Base-by-base conservation (phyloP, 1,140 invertebrate genomes). In the Yoshiicerus persimilis region DNA sequence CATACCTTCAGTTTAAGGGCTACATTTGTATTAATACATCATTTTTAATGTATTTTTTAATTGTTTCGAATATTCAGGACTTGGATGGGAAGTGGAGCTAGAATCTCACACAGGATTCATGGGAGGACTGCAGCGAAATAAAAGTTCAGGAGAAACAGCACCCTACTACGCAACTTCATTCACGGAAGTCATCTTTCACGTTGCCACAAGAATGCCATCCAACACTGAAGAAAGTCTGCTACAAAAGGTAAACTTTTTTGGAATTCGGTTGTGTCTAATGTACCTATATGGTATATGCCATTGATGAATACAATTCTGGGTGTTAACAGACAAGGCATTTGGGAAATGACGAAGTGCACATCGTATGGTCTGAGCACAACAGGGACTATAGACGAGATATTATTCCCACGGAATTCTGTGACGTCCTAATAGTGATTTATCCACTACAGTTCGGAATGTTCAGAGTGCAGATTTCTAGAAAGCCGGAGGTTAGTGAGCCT, bases 321-420 rank as follows among this genome's bases (percentile, higher is more conserved):
- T n/a, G 13, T 70, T 25, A 36, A 11, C 2, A 80, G 96, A 97
- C 97, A 27, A 95, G 97, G 13, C 98, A 99, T 94, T 93, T 99
- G 84, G 98, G 98, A 64, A 99, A 99, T 93, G 99, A 99, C 93
- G 99, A 99, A 93, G 97, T 99, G 41, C 98, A 99, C 92, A 98
- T 99, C 88, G 98, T 99, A 20, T 99, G 99, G 99, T 99, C 98
- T 27, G 99, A 99, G 92, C 98, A 99, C 92, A 95, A 94, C 92
- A 94, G 98, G 85, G 97, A 99, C 92, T 99, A 99, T 94, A 95
- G 98, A 87, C 94, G 98, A 56, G 98, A 98, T 91, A 99, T 99
- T 89, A 96, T 99, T 92, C 98, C 99, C 30, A 99, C 99, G 20
- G 98, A 99, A 93, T 99, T 99, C 94, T 99, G 98, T 92, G 99